A percentile compares a stretch with the other conserved stretches of the same genome.
phyloP scores from a whole-genome alignment of 2,113 vertebrate species.

The Lota lota region DNA sequence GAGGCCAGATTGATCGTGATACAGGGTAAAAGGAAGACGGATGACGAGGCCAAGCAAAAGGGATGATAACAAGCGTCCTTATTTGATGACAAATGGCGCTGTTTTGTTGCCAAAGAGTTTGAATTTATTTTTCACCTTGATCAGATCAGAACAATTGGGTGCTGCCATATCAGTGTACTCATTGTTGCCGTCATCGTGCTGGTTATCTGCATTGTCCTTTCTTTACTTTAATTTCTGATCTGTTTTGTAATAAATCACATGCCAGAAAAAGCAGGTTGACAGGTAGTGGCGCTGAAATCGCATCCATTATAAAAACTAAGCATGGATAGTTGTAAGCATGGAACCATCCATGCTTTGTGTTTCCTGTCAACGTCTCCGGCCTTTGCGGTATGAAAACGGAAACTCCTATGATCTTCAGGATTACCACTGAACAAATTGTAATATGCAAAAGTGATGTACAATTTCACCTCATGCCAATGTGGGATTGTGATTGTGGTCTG shows the following conservation, averaged over 20 bases:
- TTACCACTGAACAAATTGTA: too few species aligned
- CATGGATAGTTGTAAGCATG: not conserved
- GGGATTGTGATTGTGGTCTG: too few species aligned
- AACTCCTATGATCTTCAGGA: too few species aligned
- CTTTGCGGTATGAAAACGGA: too few species aligned
- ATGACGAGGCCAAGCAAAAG: slow-evolving; percentile 72
- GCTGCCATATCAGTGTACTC: slow-evolving; percentile 55
- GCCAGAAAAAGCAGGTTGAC: slow-evolving; percentile 15
- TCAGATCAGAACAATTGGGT: slow-evolving; percentile 70
- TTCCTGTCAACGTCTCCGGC: too few species aligned
- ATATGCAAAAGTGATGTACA: too few species aligned
- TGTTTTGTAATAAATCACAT: slow-evolving; percentile 22
- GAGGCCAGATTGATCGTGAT: slow-evolving; percentile 81
- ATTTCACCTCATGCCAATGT: too few species aligned
- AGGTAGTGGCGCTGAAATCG: slow-evolving; percentile 23
- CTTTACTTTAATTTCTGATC: slow-evolving; percentile 13
- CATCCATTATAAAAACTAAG: too few species aligned
- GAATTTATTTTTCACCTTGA: slow-evolving; percentile 70
- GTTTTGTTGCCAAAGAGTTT: slow-evolving; percentile 66
- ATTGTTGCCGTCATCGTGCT: slow-evolving; percentile 56
- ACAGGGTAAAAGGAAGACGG: slow-evolving; percentile 71
- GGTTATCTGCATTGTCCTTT: slow-evolving; percentile 44
- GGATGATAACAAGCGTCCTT: slow-evolving; percentile 80
- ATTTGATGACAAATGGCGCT: slow-evolving; percentile 79
- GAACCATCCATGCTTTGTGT: not conserved